phyloP scores from a whole-genome alignment of 2,113 vertebrate genomes.

The Strix uralensis region DNA sequence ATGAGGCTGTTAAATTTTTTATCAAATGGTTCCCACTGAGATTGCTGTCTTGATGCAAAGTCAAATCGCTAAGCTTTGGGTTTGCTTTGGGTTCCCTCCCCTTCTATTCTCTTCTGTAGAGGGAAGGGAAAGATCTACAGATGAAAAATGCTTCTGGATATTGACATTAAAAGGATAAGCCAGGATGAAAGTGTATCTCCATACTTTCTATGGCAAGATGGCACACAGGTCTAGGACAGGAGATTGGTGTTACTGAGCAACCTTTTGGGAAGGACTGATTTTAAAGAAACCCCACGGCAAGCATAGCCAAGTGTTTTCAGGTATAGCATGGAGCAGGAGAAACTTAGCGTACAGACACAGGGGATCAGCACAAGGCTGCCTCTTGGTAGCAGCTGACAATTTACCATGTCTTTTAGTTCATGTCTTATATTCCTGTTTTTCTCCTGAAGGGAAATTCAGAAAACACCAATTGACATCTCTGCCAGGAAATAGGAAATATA shows the following conservation, averaged over 20 bases:
- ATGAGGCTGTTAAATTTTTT: slow-evolving; percentile 13
- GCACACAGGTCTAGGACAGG: neutral
- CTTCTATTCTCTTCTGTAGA: neutral
- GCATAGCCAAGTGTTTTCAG: neutral
- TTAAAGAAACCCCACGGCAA: neutral
- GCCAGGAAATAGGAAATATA: slow-evolving; percentile 53
- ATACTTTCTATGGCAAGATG: neutral
- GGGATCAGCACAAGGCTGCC: neutral
- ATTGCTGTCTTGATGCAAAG: neutral
- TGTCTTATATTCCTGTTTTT: neutral
- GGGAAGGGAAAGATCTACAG: neutral
- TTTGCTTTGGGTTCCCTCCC: neutral
- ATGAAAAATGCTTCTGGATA: neutral
- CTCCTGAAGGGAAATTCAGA: neutral
- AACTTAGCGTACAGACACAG: neutral
- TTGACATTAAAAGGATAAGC: neutral
- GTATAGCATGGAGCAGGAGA: rapidly evolving
- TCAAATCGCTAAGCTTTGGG: neutral
- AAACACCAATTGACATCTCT: slow-evolving; percentile 1
- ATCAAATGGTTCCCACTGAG: slow-evolving; percentile 1
- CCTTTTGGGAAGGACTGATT: neutral
- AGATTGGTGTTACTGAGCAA: rapidly evolving
- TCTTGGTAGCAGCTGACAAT: neutral
- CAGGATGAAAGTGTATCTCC: neutral
- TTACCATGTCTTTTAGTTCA: neutral